A percentile compares a stretch with the other conserved stretches of the same genome.
Conservation (phyloP, 2,797 vertebrate species). For the Alca torda region DNA sequence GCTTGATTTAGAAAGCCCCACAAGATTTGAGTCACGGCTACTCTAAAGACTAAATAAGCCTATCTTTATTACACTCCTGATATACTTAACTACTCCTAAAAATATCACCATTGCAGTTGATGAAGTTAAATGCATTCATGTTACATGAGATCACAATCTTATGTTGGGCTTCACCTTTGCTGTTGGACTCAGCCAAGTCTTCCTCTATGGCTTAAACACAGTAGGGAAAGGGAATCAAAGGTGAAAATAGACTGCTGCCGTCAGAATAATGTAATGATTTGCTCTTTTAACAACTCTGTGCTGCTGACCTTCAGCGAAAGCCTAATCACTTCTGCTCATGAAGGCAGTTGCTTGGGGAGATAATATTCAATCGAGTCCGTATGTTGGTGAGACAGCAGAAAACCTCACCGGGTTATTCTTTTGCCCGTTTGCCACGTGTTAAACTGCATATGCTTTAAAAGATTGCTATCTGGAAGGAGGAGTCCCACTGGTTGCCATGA, state of each 20-base stretch:
- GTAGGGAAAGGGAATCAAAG: neutral
- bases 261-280: neutral
- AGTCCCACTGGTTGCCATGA: neutral
- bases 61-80: neutral
- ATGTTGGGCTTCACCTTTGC: neutral
- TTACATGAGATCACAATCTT: neutral
- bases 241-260: neutral
- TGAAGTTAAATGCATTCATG: neutral
- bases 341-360: neutral
- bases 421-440: neutral
- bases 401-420: neutral
- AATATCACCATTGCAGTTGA: neutral
- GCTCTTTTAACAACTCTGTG: neutral
- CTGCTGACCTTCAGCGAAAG: neutral
- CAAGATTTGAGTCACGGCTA: neutral
- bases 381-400: neutral
- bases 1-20: neutral
- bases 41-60: neutral
- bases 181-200: neutral
- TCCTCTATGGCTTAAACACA: neutral
- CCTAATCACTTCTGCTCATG: neutral
- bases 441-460: neutral
- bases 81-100: neutral
- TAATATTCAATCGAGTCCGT: rapidly evolving
- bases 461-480: neutral